Base-by-base conservation (phyloP, 2,888 invertebrate genomes). In the Lottia gigantea region DNA sequence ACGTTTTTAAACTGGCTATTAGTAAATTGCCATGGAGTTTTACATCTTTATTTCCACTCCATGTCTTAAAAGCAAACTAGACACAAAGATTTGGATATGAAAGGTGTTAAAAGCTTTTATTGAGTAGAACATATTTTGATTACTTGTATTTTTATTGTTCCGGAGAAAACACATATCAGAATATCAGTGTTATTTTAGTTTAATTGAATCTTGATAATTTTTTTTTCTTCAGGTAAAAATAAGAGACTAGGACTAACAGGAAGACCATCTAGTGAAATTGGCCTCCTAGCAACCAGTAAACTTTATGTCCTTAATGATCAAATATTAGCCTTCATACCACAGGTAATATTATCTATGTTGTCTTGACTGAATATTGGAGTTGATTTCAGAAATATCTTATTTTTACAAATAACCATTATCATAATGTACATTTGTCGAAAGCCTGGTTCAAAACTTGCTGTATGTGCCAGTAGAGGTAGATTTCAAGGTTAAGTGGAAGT, bases 311-410 rank as follows among this genome's bases (percentile, higher is more conserved):
- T 99, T 4, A 83, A 85, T 83, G 96, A 98, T 88, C 93, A 95
- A 87, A 96, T 98, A 84, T 96, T 98, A 89, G 98, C 97, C 0
- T 99, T 99, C 88, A 98, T 98, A 7, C 99, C 99, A 62, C 98
- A 99, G 94, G 98, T 98, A 90, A 90, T 88, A 49, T 4, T 14
- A 61, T 40, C 40, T 11, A 4, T 40, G 8, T 40, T 40, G 40
- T 40, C 11, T 40, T 40, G 11, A 40, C 40, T 40, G 11, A 8
- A 40, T 40, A 40, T 40, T 40, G 40, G 1, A 40, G 40, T 40
- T 40, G 40, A 40, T 40, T 40, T 40, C 40, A 40, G 40, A 40
- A 8, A 6, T 8, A 40, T 40, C 11, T 6, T 1, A 40, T 40
- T 40, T 40, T 40, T 31, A 19, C n/a, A 62, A 15, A 25, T 16